Base-by-base conservation (phyloP, 1,140 invertebrate genomes). In the Ganaspis sp. region DNA sequence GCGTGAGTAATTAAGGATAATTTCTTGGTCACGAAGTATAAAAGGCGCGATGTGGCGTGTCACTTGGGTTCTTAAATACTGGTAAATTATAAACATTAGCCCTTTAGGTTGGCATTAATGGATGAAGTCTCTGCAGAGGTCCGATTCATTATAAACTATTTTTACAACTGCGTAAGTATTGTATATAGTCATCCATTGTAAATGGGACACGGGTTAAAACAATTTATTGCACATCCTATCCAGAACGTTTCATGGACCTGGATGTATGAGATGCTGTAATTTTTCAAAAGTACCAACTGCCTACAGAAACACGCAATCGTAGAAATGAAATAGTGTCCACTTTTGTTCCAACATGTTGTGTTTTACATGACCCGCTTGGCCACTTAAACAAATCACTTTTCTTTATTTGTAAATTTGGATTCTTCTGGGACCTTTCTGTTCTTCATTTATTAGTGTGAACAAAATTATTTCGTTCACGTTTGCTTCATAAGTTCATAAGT, bases 221-320 rank as follows among this genome's bases (percentile, higher is more conserved):
- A 70, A 83, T 81, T 81, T 81, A 83, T 83, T 74, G 76, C 71
- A n/a, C 40, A 70, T 69, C 45, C 73, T 74, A 45, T 69, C 49
- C 76, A 49, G 49, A 78, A 73, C 76, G 74, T 83, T 77, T 58
- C 19, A 29, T 73, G 69, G 40, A 34, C 26, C 70, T 75, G 64
- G 45, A 78, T 81, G 75, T 81, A 82, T 70, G 79, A 72, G 72
- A 70, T 69, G 21, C 37, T 74, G 73, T 81, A 82, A 82, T 82
- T 82, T 78, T 53, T 40, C 78, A 76, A 82, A 82, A 76, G 71
- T 77, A 64, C 38, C 58, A 64, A n/a, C 58, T 64, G 23, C 23
- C 26, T 29, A 64, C 70, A 53, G 70, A 73, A 74, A 70, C 72
- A 54, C 40, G 73, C 75, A 82, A 80, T 82, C 78, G 73, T 72